Evolutionary conservation across 2,888 invertebrate genomes (phyloP).

Genomic region (Achlya flavicornis): DNA sequence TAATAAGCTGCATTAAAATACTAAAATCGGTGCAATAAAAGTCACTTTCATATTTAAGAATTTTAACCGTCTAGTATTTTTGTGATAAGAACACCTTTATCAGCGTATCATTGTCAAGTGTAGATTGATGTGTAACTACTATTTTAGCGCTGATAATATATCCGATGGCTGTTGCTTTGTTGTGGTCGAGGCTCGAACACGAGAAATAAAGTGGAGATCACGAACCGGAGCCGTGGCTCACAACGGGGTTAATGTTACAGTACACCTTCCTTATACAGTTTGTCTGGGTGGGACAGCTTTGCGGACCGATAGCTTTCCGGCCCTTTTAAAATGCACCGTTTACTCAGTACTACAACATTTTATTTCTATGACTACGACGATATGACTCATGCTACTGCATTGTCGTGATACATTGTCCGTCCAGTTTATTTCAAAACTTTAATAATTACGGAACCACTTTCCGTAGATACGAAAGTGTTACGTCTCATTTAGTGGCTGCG

Average conservation of each 20-base stretch:
- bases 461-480: conserved; percentile 23
- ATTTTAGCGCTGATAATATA: background rate
- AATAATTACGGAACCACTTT: conserved; percentile 26
- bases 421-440: conserved; percentile 16
- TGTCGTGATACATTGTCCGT: conserved; percentile 4
- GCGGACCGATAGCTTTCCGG: conserved; percentile 45
- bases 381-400: conserved; percentile 13
- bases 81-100: background rate
- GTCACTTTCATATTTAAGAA: no score
- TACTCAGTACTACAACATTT: conserved; percentile 15
- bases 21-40: no score
- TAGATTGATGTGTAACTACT: background rate
- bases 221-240: conserved; percentile 49
- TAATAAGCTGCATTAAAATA: no score
- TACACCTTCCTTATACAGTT: conserved; percentile 49
- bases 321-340: conserved; percentile 55
- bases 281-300: conserved; percentile 33
- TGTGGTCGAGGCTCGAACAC: conserved; percentile 18
- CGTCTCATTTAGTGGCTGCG: conserved; percentile 26
- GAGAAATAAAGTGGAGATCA: conserved; percentile 47
- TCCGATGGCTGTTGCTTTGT: conserved; percentile 5
- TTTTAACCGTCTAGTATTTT: background rate
- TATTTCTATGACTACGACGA: conserved; percentile 8
- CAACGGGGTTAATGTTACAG: conserved; percentile 68
- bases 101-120: background rate